Conservation (phyloP, 2,797 vertebrate species). For the Dryobates pubescens region DNA sequence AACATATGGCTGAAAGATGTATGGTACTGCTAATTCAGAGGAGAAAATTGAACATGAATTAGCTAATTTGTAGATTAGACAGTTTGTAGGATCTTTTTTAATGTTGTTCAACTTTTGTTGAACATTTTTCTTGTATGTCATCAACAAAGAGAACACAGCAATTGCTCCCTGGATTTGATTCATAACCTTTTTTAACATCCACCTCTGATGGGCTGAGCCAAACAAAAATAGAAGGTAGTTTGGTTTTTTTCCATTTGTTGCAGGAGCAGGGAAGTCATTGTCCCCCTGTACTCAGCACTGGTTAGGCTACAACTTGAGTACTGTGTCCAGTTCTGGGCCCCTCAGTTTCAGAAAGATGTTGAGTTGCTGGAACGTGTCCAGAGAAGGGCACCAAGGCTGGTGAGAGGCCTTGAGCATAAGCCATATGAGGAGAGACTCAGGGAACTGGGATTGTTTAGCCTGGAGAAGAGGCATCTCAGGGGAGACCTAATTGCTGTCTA, state of each 20-base stretch:
- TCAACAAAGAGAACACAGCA: not conserved
- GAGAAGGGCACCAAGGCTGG: no score
- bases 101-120: not conserved
- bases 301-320: no score
- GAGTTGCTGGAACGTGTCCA: no score
- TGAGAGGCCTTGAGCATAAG: no score
- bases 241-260: not conserved
- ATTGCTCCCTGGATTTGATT: not conserved
- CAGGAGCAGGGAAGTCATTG: no score
- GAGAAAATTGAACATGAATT: not conserved
- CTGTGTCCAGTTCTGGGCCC: no score
- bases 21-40: not conserved
- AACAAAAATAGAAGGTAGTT: not conserved
- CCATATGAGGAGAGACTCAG: no score
- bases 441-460: no score
- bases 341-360: no score
- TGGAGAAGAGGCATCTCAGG: no score
- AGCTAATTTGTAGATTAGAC: not conserved
- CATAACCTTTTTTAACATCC: not conserved
- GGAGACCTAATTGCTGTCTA: no score
- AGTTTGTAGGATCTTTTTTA: not conserved
- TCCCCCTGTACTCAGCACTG: no score
- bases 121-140: not conserved
- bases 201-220: not conserved
- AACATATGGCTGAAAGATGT: not conserved